Evolutionary conservation across 2,797 vertebrate genomes (phyloP), one percentile per base, ranked within the genome.

Genomic region (Phrynocephalus forsythii): DNA sequence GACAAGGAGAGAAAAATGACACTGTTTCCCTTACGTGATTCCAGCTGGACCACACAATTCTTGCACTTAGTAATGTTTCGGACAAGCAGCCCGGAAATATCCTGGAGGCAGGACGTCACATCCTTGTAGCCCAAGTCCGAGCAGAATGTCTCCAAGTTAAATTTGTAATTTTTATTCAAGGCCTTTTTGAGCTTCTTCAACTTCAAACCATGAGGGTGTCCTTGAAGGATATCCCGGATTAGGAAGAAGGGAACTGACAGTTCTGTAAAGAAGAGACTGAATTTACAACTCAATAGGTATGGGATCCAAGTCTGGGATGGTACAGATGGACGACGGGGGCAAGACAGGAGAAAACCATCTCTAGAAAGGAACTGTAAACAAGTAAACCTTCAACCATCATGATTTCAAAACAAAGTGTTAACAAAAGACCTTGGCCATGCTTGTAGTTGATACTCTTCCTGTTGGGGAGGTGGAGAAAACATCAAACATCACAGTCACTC

Each of bases 121-220:
- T 77, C 22, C 0, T 28, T 6, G 22, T 73, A 88, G 30, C 87
- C 87, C 13, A 50, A 8, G 0, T 30, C 2, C 26, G 5, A 11
- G 20, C 87, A 7, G 50, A 84, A 79, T 38, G 2, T 60, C 5
- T 79, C 50, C 50, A 87, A 33, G 67, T 88, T 68, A 66, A 84
- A 84, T 33, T 33, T 18, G 3, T 30, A 10, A 13, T 50, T 79
- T 13, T 63, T 26, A 48, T 24, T 79, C 48, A 88, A 28, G 56
- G 10, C 30, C 28, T 73, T 22, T 63, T 72, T 71, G 48, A 87
- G 75, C 18, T 79, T 79, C 3, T 44, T 18, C 33, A 87, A 18
- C 10, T 48, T 79, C 33, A 87, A 28, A 69, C 86, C 86, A 69
- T 15, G 0, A 16, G 73, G 50, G 0, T 69, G n/a, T 6, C 6